These are phyloP conservation scores for Tokudaia muenninki DNA, from an alignment of 2,797 vertebrate genomes.

Conservation along the genomic window DNA sequence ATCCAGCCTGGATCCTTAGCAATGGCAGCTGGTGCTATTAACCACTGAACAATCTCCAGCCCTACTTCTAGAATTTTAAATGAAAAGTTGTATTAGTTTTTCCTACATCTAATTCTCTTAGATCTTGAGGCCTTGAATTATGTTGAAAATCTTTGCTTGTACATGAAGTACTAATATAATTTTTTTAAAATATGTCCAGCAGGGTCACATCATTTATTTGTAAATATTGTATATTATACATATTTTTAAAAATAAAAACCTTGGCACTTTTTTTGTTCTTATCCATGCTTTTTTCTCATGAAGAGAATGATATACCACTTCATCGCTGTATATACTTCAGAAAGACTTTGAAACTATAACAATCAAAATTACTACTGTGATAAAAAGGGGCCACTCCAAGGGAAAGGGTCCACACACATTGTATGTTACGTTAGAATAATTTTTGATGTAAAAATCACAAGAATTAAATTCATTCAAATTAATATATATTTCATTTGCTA, in stretches of 20 bases:
- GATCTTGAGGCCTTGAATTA: slow-evolving; percentile 10
- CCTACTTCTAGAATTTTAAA: slow-evolving; percentile 39
- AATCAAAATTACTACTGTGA: slow-evolving; percentile 10
- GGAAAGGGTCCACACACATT: slow-evolving; percentile 25
- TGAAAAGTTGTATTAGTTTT: slow-evolving; percentile 18
- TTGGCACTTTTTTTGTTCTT: slow-evolving; percentile 2
- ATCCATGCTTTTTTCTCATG: background rate
- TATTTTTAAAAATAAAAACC: slow-evolving; percentile 56
- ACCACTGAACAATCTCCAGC: background rate
- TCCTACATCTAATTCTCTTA: background rate
- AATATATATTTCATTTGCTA: background rate
- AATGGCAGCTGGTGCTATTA: background rate
- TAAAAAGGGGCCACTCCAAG: background rate
- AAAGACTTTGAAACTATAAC: slow-evolving; percentile 32
- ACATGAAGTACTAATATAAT: slow-evolving; percentile 49
- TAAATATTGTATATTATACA: slow-evolving; percentile 29
- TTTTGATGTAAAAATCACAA: slow-evolving; percentile 52
- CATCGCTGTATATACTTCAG: slow-evolving; percentile 79
- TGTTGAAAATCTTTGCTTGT: slow-evolving; percentile 52
- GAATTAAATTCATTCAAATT: slow-evolving; percentile 66
- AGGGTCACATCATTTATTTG: slow-evolving; percentile 51
- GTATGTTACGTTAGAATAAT: background rate
- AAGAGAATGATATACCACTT: background rate
- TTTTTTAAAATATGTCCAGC: slow-evolving; percentile 53
- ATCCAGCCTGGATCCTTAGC: background rate